A percentile compares a stretch with the other conserved stretches of the same genome.
Evolutionary conservation across 2,888 invertebrate species (phyloP).

Genomic region (Scelioninae gen. 1): DNA sequence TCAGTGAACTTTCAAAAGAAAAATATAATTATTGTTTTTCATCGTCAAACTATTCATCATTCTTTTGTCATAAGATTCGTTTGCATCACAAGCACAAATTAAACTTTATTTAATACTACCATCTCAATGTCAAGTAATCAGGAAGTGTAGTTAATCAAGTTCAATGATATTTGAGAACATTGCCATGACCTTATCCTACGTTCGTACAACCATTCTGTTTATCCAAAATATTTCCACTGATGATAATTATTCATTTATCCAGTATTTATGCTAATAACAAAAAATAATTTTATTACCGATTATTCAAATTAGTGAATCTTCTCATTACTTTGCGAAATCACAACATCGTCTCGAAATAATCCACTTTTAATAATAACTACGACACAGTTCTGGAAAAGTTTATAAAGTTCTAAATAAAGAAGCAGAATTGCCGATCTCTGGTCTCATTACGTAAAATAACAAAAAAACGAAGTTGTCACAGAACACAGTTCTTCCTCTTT

Average conservation of each 20-base stretch:
- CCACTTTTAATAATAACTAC: no score
- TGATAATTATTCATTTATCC: slow-evolving; percentile 12
- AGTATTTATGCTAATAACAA: slow-evolving; percentile 2
- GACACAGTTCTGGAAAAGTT: slow-evolving; percentile 2
- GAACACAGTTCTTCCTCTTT: slow-evolving; percentile 43
- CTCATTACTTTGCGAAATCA: neutral
- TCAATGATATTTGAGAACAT: slow-evolving; percentile 57
- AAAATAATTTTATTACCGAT: neutral
- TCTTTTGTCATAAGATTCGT: slow-evolving; percentile 3
- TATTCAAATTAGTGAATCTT: neutral
- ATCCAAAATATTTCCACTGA: slow-evolving; percentile 42
- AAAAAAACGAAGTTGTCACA: slow-evolving; percentile 36
- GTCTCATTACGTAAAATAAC: slow-evolving; percentile 37
- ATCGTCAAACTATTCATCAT: no score
- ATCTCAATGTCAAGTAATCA: slow-evolving; percentile 49
- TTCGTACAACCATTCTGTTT: slow-evolving; percentile 37
- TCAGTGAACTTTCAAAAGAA: no score
- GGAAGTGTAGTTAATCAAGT: slow-evolving; percentile 57
- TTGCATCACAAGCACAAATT: slow-evolving; percentile 16
- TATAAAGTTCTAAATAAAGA: slow-evolving; percentile 45
- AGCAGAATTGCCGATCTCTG: slow-evolving; percentile 24
- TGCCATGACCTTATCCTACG: slow-evolving; percentile 46
- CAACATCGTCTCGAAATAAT: neutral
- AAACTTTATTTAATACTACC: slow-evolving; percentile 36
- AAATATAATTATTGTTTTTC: no score